Evolutionary conservation across 2,888 invertebrate species (phyloP), one percentile per base, ranked within the genome.

Genomic region (Sepiola atlantica): DNA sequence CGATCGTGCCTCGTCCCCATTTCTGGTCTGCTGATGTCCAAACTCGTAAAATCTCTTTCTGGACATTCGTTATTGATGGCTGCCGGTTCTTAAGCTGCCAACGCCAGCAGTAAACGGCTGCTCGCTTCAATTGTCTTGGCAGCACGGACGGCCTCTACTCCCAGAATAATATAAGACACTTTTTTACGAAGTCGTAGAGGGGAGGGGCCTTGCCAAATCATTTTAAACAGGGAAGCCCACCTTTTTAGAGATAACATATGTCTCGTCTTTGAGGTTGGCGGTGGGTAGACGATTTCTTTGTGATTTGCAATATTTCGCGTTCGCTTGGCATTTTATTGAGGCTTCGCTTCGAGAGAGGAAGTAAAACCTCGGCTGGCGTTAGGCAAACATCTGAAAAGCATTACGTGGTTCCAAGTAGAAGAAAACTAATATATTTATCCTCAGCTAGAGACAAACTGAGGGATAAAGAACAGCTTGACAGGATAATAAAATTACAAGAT

Each of bases 21-120:
- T 45, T 77, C n/a, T 77, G 77, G n/a, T 77, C 77, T 14, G 77
- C n/a, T 77, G 77, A 77, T 77, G 77, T 77, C 77, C 77, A 77
- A 77, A 77, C 77, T 77, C 77, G 77, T 77, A 77, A 77, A 77
- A 77, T 77, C 77, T n/a, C 16, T 77, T 45, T 77, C 77, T 77
- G 77, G 77, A n/a, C 77, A n/a, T n/a, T 77, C 77, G 77, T 77
- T 77, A 77, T 77, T 77, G 77, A 77, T 77, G 77, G 77, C 77
- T 77, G 77, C 14, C n/a, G 77, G 77, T 77, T 77, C n/a, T 77
- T 77, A 77, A 77, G n/a, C 77, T 77, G 77, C 77, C 77, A 77
- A 77, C 77, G 77, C 77, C 77, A 2, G 77, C 77, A 77, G 77
- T 77, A 77, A 77, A 77, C 77, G 77, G 77, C 77, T 77, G 77